phyloP scores from a whole-genome alignment of 2,113 vertebrate genomes.

The Tonatia bakeri region DNA sequence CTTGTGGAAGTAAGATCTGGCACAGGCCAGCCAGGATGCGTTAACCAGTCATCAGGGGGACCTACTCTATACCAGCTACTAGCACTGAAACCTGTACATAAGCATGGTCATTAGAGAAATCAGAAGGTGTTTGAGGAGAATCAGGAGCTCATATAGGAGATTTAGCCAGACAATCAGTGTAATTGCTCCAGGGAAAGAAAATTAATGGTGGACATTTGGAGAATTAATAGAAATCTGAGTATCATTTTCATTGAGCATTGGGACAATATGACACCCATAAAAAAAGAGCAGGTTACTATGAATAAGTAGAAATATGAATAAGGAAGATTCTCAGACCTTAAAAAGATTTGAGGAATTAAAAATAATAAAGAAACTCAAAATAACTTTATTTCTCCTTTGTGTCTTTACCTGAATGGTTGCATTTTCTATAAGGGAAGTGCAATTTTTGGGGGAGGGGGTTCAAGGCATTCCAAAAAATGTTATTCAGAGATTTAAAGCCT shows the following conservation, averaged over 20 bases:
- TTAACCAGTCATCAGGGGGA: neutral
- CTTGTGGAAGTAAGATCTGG: neutral
- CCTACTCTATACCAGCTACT: neutral
- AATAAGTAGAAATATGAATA: neutral
- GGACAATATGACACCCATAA: neutral
- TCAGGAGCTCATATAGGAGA: neutral
- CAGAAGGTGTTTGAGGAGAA: neutral
- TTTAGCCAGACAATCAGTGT: neutral
- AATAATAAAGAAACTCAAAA: neutral
- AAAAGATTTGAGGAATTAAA: neutral
- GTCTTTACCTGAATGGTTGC: neutral
- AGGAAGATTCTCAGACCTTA: neutral
- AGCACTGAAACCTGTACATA: neutral
- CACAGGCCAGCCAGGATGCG: neutral
- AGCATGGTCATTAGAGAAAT: neutral
- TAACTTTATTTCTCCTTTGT: neutral
- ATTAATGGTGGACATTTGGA: neutral
- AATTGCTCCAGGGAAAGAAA: neutral
- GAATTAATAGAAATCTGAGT: neutral
- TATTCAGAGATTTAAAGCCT: neutral
- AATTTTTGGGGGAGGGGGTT: neutral
- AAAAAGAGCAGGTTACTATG: neutral
- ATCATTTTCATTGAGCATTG: neutral
- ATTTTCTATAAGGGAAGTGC: constrained; percentile 5
- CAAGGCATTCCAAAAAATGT: neutral